Percentiles rank a stretch among this genome's conserved stretches.
Conservation (phyloP, 2,888 invertebrate species). For the Lasioglossum figueresi region DNA sequence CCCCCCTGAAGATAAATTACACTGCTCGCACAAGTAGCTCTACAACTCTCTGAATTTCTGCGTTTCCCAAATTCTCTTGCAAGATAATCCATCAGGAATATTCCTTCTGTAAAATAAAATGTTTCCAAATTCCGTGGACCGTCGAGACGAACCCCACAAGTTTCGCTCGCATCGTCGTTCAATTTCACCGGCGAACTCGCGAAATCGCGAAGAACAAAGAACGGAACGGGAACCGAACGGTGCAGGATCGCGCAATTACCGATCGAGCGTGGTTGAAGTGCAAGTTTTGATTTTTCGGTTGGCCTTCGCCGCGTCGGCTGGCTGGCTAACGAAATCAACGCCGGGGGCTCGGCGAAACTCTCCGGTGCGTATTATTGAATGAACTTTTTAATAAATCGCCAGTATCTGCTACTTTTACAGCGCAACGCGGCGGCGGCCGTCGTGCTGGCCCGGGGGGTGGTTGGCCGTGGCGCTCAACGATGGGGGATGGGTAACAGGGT, state of each 20-base stretch:
- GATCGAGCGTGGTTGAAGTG: slow-evolving; percentile 31
- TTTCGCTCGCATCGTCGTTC: not conserved
- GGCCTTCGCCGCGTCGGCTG: slow-evolving; percentile 16
- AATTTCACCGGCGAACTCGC: not conserved
- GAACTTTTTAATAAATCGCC: slow-evolving; percentile 64
- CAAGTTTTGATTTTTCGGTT: slow-evolving; percentile 48
- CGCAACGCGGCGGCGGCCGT: not conserved
- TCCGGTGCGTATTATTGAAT: slow-evolving; percentile 31
- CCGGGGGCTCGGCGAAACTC: not conserved
- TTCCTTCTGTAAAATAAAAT: not conserved
- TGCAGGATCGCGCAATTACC: slow-evolving; percentile 14
- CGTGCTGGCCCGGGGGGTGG: not conserved
- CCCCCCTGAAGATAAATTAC: not conserved
- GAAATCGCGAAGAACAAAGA: not conserved
- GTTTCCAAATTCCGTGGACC: not conserved
- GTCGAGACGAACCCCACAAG: not conserved
- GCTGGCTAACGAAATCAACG: slow-evolving; percentile 52
- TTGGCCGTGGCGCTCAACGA: not conserved
- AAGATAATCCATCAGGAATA: not conserved
- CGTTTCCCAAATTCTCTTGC: no score
- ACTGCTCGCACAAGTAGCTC: not conserved
- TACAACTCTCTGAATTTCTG: not conserved
- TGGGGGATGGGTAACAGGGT: not conserved
- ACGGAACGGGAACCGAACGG: not conserved
- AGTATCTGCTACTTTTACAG: slow-evolving; percentile 24